Conservation (phyloP, 1,140 invertebrate species). For the Ceratitis capitata region DNA sequence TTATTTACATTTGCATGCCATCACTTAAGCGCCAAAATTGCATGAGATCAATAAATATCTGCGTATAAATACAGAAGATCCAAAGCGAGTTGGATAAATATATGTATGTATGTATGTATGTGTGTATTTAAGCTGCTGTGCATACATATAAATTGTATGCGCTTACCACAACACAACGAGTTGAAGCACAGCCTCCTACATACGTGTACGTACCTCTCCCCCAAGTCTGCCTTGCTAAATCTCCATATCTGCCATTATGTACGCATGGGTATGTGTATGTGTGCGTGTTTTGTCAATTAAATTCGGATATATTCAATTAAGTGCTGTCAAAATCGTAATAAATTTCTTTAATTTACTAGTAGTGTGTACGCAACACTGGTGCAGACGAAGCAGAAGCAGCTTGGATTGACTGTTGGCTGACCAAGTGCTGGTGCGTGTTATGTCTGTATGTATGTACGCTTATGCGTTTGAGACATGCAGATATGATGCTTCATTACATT, state of each 20-base stretch:
- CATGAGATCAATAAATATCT: constrained; percentile 26
- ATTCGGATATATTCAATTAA: constrained; percentile 44
- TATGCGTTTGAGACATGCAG: too few relatives aligned
- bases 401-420: neutral
- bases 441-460: neutral
- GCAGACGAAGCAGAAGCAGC: neutral
- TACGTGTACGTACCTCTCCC: neutral
- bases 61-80: neutral
- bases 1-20: neutral
- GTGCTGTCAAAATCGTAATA: constrained; percentile 41
- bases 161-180: neutral
- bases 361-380: neutral
- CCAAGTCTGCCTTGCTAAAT: neutral
- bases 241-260: neutral
- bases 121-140: neutral
- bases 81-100: neutral
- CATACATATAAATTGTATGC: neutral
- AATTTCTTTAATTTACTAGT: constrained; percentile 38
- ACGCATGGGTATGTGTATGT: neutral
- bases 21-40: constrained; percentile 9
- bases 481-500: too few relatives aligned
- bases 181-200: neutral
- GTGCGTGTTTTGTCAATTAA: constrained; percentile 41
- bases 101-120: neutral
- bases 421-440: neutral